A percentile compares a stretch with the other conserved stretches of the same genome.
Evolutionary conservation across 2,888 invertebrate genomes (phyloP).

Genomic region (Folsomia manolachei): DNA sequence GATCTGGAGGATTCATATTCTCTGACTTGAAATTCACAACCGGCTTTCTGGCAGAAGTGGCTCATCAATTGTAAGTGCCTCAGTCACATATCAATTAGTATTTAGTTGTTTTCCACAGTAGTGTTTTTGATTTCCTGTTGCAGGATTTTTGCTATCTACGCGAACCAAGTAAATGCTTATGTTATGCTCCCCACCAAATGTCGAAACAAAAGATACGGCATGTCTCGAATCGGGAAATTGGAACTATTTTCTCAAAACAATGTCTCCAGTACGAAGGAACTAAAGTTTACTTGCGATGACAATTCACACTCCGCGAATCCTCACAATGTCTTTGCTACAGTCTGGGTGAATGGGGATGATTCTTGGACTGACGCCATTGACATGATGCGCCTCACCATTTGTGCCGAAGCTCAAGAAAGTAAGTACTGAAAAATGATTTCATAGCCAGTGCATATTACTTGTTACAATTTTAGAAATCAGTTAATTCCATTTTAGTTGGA

Average conservation of each 20-base stretch:
- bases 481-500: not conserved
- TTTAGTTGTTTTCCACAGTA: not conserved
- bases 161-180: slow-evolving; percentile 39
- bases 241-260: slow-evolving; percentile 24
- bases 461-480: not conserved
- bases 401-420: slow-evolving; percentile 28
- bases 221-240: slow-evolving; percentile 24
- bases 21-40: slow-evolving; percentile 34
- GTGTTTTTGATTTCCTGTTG: not conserved
- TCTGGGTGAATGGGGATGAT: slow-evolving; percentile 32
- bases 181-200: slow-evolving; percentile 33
- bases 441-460: too few species aligned
- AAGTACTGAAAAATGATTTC: slow-evolving; percentile 16
- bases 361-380: slow-evolving; percentile 37
- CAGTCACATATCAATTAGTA: too few species aligned
- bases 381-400: slow-evolving; percentile 27
- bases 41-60: slow-evolving; percentile 30
- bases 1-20: slow-evolving; percentile 33
- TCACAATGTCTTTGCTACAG: slow-evolving; percentile 23
- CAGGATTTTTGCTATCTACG: slow-evolving; percentile 37
- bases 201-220: slow-evolving; percentile 19
- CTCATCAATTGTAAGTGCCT: slow-evolving; percentile 35
- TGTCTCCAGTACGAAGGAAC: slow-evolving; percentile 20
- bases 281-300: slow-evolving; percentile 28
- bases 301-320: slow-evolving; percentile 20